A percentile compares a stretch with the other conserved stretches of the same genome.
phyloP scores from a whole-genome alignment of 2,888 invertebrate species.

The Aphodius sticticus region DNA sequence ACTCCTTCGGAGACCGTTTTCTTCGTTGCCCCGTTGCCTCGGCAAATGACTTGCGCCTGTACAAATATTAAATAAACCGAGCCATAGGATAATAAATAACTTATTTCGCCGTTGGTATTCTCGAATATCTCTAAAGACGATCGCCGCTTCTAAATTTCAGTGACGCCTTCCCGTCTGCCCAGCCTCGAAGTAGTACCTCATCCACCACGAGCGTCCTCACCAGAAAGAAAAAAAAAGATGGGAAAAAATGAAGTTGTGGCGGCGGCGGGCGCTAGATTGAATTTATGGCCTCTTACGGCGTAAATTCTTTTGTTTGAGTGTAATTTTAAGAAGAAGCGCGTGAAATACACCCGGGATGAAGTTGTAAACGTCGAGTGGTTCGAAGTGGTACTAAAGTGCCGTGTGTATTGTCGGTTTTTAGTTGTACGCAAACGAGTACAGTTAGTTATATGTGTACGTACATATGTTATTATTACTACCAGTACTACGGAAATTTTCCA shows the following conservation, averaged over 20 bases:
- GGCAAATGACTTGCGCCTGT: conserved; percentile 12
- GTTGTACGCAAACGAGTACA: not conserved
- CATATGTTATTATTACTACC: not conserved
- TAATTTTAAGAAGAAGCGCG: conserved; percentile 33
- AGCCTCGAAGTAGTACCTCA: conserved; percentile 29
- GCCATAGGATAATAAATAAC: conserved; percentile 34
- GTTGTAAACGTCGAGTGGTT: conserved; percentile 32
- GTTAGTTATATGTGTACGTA: not conserved
- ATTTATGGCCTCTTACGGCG: conserved; percentile 33
- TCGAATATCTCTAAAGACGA: conserved; percentile 44
- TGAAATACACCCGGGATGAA: conserved; percentile 34
- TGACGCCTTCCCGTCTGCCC: conserved; percentile 45
- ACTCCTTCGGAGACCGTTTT: not conserved
- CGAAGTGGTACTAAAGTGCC: conserved; percentile 8
- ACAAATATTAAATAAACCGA: conserved; percentile 37
- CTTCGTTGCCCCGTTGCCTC: not conserved
- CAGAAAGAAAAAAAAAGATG: conserved; percentile 26
- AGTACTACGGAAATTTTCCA: not conserved
- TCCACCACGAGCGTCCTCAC: conserved; percentile 19
- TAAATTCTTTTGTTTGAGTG: conserved; percentile 34
- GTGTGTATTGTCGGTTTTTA: not conserved
- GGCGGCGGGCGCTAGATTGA: conserved; percentile 29
- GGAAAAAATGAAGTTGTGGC: conserved; percentile 17
- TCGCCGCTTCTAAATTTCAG: conserved; percentile 46
- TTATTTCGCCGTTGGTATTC: conserved; percentile 37